Percentiles rank a stretch among this genome's conserved stretches.
phyloP scores from a whole-genome alignment of 2,797 vertebrate species.

The Acanthurus lineatus region DNA sequence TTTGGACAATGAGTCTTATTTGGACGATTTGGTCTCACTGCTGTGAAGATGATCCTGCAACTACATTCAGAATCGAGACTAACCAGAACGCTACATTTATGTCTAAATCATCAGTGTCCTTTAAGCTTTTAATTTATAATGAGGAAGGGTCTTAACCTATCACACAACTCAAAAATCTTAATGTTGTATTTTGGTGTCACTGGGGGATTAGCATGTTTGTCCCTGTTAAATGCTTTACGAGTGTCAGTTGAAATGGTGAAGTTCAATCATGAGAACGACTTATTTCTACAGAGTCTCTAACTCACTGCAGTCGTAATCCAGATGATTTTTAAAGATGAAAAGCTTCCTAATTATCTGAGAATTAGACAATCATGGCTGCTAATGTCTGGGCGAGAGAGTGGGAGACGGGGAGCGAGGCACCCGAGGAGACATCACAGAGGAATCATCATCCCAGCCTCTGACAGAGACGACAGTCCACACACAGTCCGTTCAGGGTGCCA shows the following conservation, averaged over 20 bases:
- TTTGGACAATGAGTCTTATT: no score
- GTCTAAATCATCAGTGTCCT: background rate
- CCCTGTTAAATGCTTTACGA: background rate
- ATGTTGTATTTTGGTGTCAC: conserved; percentile 28
- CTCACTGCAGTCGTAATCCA: conserved; percentile 37
- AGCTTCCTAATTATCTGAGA: conserved; percentile 46
- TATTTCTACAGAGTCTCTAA: conserved; percentile 10
- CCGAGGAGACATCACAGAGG: background rate
- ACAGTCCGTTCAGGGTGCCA: conserved; percentile 14
- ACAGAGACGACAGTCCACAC: conserved; percentile 22
- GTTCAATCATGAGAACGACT: background rate
- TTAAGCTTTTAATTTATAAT: background rate
- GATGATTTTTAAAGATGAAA: conserved; percentile 39
- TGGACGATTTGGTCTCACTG: no score
- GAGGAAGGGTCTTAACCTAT: background rate
- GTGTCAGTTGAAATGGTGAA: background rate
- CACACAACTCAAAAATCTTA: conserved; percentile 7
- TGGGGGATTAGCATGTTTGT: conserved; percentile 27
- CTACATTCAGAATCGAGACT: background rate
- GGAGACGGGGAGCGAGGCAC: background rate
- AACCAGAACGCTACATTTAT: background rate
- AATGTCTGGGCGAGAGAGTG: conserved; percentile 8
- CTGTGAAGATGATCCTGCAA: background rate
- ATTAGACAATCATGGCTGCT: conserved; percentile 14
- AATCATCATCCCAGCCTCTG: conserved; percentile 4